Base-by-base conservation (phyloP, 2,113 vertebrate species). In the Paradoxurus hermaphroditus region DNA sequence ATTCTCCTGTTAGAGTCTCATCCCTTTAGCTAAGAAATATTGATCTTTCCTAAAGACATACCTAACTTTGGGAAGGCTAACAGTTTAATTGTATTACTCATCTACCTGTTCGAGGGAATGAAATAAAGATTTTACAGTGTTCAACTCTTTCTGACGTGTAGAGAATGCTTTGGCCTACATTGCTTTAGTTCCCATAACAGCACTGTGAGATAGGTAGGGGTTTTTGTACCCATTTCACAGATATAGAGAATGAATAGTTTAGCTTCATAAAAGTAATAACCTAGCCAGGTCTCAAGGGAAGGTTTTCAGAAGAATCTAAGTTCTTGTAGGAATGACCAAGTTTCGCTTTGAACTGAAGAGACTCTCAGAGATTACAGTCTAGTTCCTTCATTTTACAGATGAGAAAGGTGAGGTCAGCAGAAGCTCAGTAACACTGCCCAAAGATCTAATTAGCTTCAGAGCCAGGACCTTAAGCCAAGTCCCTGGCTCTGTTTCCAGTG, bases 391-490 rank as follows among this genome's bases (percentile, higher is more conserved):
- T 96, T 83, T 95, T 91, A 94, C 51, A 86, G 88, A 90, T 46
- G 73, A 96, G 86, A 90, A 96, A 78, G 68, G 83, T 51, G 65
- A 96, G 90, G 81, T 79, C 96, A 77, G 90, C 49, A 81, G 90
- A 39, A 90, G 41, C 56, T 75, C 46, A 46, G 41, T 36, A 51
- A 49, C 1, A 0, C 72, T 96, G 72, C 65, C 92, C 83, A 78
- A 89, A 98, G 95, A 92, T 78, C 82, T 87, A 84, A 95, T 96
- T 95, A 95, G 85, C 90, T 41, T 94, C 59, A 36, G 90, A 90
- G 70, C 96, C 96, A 96, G 70, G 51, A 87, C 87, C 34, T 4
- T 84, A 79, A 90, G 92, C 96, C 86, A 86, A 97, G 87, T 75
- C 63, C 36, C 63, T 96, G 86, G 95, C 83, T 97, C 86, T 77